Percentiles rank a stretch among this genome's conserved stretches.
These are phyloP conservation scores for Macrophya alboannulata DNA, from an alignment of 2,888 invertebrate species.

Conservation along the genomic window DNA sequence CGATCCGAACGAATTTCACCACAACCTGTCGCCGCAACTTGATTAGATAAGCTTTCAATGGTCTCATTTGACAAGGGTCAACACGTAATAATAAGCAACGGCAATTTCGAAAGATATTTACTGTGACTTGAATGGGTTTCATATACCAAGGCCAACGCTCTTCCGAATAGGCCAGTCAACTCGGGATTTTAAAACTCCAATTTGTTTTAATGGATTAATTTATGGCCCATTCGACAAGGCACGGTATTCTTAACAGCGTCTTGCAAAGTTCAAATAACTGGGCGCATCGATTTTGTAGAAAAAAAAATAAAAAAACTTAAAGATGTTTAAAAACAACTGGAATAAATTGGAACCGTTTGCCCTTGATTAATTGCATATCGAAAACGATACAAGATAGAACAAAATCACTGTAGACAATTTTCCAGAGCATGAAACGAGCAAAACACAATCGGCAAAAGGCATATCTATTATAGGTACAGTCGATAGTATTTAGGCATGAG, in stretches of 20 bases:
- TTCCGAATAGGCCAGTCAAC: background rate
- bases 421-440: no score
- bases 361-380: no score
- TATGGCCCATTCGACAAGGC: background rate
- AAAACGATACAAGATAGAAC: no score
- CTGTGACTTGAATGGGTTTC: slow-evolving; percentile 10
- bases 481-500: no score
- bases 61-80: slow-evolving; percentile 25
- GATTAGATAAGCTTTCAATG: slow-evolving; percentile 21
- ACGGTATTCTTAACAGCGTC: background rate
- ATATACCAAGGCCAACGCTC: slow-evolving; percentile 38
- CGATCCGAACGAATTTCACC: slow-evolving; percentile 7
- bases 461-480: no score
- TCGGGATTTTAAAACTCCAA: background rate
- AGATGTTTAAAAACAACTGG: background rate
- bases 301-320: background rate
- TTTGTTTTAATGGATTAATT: background rate
- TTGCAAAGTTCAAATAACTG: background rate
- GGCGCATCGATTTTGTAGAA: background rate
- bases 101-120: slow-evolving; percentile 38
- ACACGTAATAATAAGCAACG: slow-evolving; percentile 13
- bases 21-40: background rate
- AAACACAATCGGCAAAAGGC: no score
- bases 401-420: no score
- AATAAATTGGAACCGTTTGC: no score